Percentiles rank a stretch among this genome's conserved stretches.
Evolutionary conservation across 2,797 vertebrate genomes (phyloP).

Genomic region (Gadopsis bispinosus): DNA sequence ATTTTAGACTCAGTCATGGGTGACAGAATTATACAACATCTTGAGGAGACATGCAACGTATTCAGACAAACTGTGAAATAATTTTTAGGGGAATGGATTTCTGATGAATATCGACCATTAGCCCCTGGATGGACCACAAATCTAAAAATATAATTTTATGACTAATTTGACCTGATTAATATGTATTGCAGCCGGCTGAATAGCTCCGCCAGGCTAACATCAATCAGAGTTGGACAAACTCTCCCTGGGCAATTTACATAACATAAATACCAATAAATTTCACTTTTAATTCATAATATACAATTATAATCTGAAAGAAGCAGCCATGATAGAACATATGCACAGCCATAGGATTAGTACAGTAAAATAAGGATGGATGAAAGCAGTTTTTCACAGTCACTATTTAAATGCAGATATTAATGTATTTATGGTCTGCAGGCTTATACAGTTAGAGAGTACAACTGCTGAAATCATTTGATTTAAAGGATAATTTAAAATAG

Average conservation of each 20-base stretch:
- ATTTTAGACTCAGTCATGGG: conserved; percentile 72
- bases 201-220: conserved; percentile 37
- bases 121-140: conserved; percentile 36
- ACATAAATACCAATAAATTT: conserved; percentile 45
- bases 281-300: conserved; percentile 47
- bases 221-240: conserved; percentile 36
- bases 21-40: conserved; percentile 66
- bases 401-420: conserved; percentile 32
- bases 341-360: conserved; percentile 20
- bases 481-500: conserved; percentile 46
- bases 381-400: conserved; percentile 31
- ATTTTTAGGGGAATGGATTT: conserved; percentile 44
- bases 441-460: conserved; percentile 23
- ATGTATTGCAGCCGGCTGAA: conserved; percentile 44
- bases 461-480: conserved; percentile 49
- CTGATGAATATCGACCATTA: conserved; percentile 49
- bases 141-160: conserved; percentile 50
- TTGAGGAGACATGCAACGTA: conserved; percentile 54
- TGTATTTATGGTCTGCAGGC: conserved; percentile 38
- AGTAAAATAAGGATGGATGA: conserved; percentile 39
- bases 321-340: conserved; percentile 24
- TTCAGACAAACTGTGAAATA: conserved; percentile 56
- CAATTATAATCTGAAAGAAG: conserved; percentile 39
- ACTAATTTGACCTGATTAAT: conserved; percentile 66
- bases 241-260: conserved; percentile 42